Percentiles rank a stretch among this genome's conserved stretches.
Conservation (phyloP, 2,888 invertebrate genomes). For the Habrosyne pyritoides region DNA sequence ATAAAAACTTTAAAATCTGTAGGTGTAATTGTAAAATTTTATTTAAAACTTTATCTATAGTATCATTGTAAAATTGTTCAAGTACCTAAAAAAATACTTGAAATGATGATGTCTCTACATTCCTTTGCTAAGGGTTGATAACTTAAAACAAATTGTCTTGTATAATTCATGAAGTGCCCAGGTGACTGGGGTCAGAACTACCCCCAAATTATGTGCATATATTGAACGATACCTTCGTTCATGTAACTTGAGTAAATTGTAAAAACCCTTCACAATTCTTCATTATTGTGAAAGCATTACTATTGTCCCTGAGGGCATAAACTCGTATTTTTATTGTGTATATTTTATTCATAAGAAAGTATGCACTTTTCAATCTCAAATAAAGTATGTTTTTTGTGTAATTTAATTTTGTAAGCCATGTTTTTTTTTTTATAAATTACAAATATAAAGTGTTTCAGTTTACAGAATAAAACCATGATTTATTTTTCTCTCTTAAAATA, state of each 20-base stretch:
- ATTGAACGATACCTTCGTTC: constrained; percentile 33
- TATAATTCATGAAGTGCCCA: constrained; percentile 67
- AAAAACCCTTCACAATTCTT: constrained; percentile 39
- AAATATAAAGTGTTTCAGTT: neutral
- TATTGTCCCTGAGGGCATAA: constrained; percentile 36
- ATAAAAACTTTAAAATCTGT: no score
- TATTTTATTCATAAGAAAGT: constrained; percentile 22
- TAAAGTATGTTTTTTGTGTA: neutral
- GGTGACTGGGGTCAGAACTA: constrained; percentile 64
- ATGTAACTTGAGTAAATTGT: constrained; percentile 35
- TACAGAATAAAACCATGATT: no score
- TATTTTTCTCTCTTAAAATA: no score
- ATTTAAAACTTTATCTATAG: no score
- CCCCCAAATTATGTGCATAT: constrained; percentile 62
- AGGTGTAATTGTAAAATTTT: no score
- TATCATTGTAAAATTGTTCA: no score
- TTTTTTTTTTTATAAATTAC: no score
- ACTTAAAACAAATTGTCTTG: constrained; percentile 67
- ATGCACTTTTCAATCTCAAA: constrained; percentile 7
- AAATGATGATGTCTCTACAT: constrained; percentile 32
- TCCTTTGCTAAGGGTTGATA: constrained; percentile 48
- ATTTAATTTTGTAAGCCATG: neutral
- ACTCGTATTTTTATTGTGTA: constrained; percentile 27
- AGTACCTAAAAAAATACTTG: neutral
- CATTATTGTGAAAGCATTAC: constrained; percentile 61